Conservation (phyloP, 1,140 invertebrate species). For the Drosophila varians region DNA sequence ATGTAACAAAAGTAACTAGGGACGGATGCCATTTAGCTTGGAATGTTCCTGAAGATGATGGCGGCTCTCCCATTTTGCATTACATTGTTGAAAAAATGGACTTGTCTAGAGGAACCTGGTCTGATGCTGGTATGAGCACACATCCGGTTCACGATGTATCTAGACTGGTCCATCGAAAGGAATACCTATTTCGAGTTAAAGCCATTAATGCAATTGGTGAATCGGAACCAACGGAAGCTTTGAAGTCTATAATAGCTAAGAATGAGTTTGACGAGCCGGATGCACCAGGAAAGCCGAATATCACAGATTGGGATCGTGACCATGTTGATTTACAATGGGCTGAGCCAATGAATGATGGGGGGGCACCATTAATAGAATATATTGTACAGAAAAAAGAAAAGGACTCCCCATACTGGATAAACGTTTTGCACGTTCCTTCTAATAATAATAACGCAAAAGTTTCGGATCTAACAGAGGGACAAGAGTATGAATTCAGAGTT, state of each 20-base stretch:
- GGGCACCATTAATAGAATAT: constrained; percentile 96
- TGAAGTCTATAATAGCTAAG: constrained; percentile 94
- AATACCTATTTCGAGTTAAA: constrained; percentile 95
- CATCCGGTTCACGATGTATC: constrained; percentile 92
- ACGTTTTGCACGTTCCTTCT: constrained; percentile 93
- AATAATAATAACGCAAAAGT: constrained; percentile 91
- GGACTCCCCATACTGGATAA: constrained; percentile 95
- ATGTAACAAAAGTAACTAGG: constrained; percentile 93
- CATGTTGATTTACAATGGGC: constrained; percentile 96
- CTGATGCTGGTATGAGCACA: constrained; percentile 94
- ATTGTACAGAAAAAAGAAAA: constrained; percentile 98
- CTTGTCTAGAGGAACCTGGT: constrained; percentile 96
- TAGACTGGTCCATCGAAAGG: constrained; percentile 95
- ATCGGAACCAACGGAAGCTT: constrained; percentile 94
- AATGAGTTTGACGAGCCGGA: constrained; percentile 97
- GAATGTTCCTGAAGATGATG: constrained; percentile 93
- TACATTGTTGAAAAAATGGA: constrained; percentile 99
- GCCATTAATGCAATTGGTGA: constrained; percentile 98
- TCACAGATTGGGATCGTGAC: constrained; percentile 96
- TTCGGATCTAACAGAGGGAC: constrained; percentile 94
- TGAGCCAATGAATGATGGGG: constrained; percentile 93
- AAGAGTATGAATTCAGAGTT: constrained; percentile 98
- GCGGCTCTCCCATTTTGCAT: constrained; percentile 96
- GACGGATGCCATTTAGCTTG: constrained; percentile 94
- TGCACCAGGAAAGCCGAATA: constrained; percentile 94